phyloP scores from a whole-genome alignment of 2,888 invertebrate genomes.

The Pandemis heparana region DNA sequence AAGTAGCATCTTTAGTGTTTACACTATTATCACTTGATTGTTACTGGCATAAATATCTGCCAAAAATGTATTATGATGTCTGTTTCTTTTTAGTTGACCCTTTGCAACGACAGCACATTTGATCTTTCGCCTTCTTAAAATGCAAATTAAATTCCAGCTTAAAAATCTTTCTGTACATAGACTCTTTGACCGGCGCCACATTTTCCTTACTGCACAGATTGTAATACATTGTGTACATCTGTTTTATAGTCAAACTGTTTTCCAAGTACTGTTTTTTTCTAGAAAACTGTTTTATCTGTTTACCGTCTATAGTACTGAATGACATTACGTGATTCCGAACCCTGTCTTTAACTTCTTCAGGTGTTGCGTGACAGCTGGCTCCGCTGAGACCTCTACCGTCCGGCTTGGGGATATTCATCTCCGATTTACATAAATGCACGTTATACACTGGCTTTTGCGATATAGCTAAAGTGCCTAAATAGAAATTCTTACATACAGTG shows the following conservation, averaged over 20 bases:
- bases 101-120: conserved; percentile 73
- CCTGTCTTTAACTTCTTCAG: conserved; percentile 69
- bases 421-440: conserved; percentile 76
- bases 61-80: neutral
- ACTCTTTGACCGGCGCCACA: conserved; percentile 68
- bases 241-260: conserved; percentile 68
- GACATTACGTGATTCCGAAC: conserved; percentile 74
- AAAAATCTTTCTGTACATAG: conserved; percentile 81
- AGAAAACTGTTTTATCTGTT: conserved; percentile 68
- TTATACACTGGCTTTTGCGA: conserved; percentile 80
- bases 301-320: conserved; percentile 68
- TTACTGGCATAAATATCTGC: neutral
- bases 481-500: conserved; percentile 78
- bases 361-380: conserved; percentile 69
- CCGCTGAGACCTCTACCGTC: conserved; percentile 74
- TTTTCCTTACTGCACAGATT: conserved; percentile 66
- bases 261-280: conserved; percentile 73
- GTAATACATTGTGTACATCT: conserved; percentile 74
- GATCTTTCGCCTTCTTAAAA: conserved; percentile 70
- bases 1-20: neutral
- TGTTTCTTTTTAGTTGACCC: conserved; percentile 70
- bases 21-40: neutral
- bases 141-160: conserved; percentile 75
- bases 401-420: conserved; percentile 77
- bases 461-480: conserved; percentile 77